Conservation (phyloP, 2,797 vertebrate genomes). For the Pangasius mekongensis region DNA sequence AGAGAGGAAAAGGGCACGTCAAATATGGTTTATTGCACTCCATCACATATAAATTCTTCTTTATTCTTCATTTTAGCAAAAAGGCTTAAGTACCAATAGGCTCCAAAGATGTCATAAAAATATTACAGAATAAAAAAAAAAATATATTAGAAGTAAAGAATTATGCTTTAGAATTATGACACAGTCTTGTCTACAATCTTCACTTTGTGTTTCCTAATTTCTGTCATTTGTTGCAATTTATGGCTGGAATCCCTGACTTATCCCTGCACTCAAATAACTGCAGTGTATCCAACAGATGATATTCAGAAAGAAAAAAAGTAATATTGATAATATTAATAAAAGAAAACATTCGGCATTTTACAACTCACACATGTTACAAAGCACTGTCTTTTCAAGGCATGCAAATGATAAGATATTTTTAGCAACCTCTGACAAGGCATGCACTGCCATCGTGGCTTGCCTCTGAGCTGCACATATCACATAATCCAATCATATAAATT, state of each 20-base stretch:
- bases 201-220: constrained; percentile 59
- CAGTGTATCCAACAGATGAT: constrained; percentile 65
- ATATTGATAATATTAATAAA: not conserved
- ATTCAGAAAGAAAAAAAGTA: not conserved
- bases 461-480: not conserved
- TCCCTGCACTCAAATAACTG: constrained; percentile 73
- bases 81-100: not conserved
- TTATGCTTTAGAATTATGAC: constrained; percentile 48
- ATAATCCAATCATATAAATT: not conserved
- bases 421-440: not conserved
- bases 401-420: not conserved
- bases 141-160: constrained; percentile 47
- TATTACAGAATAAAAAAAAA: not conserved
- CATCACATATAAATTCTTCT: constrained; percentile 28
- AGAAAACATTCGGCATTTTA: not conserved
- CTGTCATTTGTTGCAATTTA: constrained; percentile 69
- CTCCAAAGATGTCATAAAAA: not conserved
- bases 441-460: not conserved
- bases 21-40: constrained; percentile 42
- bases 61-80: not conserved
- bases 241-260: constrained; percentile 65
- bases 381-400: not conserved
- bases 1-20: constrained; percentile 41
- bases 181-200: constrained; percentile 58
- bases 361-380: not conserved